Evolutionary conservation across 2,888 invertebrate species (phyloP).

Genomic region (Fragum sueziense): DNA sequence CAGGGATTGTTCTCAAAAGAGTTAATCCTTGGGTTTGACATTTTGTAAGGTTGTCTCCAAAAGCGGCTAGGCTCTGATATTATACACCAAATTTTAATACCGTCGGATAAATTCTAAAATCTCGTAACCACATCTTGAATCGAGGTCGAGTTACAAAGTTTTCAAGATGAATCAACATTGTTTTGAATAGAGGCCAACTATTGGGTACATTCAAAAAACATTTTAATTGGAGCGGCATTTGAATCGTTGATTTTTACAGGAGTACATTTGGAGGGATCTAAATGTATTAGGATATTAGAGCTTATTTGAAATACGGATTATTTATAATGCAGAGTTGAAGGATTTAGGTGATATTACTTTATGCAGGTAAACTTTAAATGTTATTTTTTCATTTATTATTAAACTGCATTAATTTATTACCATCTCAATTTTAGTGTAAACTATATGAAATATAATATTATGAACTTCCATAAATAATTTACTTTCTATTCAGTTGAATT

Average conservation of each 20-base stretch:
- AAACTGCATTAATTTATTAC: too few species aligned
- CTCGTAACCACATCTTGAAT: too few species aligned
- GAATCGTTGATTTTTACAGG: background rate
- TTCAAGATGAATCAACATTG: too few species aligned
- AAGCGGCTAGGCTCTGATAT: background rate
- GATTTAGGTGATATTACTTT: background rate
- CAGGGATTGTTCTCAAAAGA: background rate
- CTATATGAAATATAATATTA: background rate
- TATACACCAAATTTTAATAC: too few species aligned
- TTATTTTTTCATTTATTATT: background rate
- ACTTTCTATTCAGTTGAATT: too few species aligned
- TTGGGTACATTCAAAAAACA: conserved; percentile 5
- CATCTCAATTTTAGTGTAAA: background rate
- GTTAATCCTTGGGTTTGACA: background rate
- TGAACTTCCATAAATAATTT: background rate
- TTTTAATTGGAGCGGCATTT: conserved; percentile 1
- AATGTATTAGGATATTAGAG: background rate
- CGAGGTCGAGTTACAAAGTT: too few species aligned
- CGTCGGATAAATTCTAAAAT: too few species aligned
- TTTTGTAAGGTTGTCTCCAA: background rate
- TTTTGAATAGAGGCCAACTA: conserved; percentile 22
- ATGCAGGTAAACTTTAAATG: background rate
- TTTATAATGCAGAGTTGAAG: background rate
- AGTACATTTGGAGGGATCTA: background rate
- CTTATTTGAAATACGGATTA: background rate